These are phyloP conservation scores for Ariopsis seemanni DNA, from an alignment of 2,113 vertebrate species.

Conservation along the genomic window DNA sequence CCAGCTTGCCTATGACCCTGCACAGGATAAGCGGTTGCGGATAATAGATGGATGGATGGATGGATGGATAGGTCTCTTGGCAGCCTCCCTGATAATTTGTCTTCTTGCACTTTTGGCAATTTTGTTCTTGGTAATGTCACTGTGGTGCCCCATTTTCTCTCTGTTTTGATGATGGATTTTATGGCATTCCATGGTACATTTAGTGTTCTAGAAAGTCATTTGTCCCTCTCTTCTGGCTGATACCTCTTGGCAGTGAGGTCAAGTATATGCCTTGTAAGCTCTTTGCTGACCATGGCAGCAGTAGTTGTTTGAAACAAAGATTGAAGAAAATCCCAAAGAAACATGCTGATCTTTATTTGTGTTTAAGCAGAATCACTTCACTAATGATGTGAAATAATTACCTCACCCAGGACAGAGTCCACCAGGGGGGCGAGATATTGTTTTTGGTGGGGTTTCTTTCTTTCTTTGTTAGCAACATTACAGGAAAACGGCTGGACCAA, in stretches of 20 bases:
- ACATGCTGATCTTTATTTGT: too few species aligned
- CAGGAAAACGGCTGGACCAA: too few species aligned
- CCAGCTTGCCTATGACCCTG: too few species aligned
- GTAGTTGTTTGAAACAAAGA: neutral
- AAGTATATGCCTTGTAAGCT: neutral
- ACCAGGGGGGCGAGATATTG: too few species aligned
- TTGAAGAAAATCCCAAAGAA: neutral
- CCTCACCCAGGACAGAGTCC: too few species aligned
- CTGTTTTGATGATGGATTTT: neutral
- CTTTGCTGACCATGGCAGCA: neutral
- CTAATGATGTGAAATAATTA: neutral
- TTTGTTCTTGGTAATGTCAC: neutral
- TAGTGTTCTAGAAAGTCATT: neutral
- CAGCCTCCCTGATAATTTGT: too few species aligned
- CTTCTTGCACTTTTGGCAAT: too few species aligned
- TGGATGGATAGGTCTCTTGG: too few species aligned
- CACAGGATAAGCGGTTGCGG: too few species aligned
- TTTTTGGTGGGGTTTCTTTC: too few species aligned
- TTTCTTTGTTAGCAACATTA: too few species aligned
- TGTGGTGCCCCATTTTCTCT: neutral
- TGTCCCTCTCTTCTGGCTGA: neutral
- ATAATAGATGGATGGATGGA: too few species aligned
- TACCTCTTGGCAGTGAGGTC: neutral
- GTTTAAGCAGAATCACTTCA: neutral
- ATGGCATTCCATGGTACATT: neutral